Evolutionary conservation across 2,113 vertebrate genomes (phyloP).

Genomic region (Sander lucioperca): DNA sequence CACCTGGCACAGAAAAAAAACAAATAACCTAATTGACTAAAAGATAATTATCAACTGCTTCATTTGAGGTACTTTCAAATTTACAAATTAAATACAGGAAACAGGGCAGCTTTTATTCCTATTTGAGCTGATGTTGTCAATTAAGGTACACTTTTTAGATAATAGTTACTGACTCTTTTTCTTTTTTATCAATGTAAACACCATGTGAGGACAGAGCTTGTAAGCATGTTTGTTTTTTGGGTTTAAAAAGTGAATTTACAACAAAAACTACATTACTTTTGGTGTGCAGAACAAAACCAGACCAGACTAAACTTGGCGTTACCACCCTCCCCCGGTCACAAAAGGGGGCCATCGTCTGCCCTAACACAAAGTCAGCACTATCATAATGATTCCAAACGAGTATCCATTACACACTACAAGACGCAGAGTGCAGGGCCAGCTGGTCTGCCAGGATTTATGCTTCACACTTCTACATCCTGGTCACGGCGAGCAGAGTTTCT

Average conservation of each 20-base stretch:
- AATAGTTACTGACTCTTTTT: conserved; percentile 13
- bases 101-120: conserved; percentile 26
- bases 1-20: conserved; percentile 54
- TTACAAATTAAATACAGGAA: conserved; percentile 55
- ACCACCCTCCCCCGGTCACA: not conserved
- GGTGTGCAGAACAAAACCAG: conserved; percentile 7
- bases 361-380: conserved; percentile 49
- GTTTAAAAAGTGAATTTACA: conserved; percentile 30
- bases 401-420: conserved; percentile 19
- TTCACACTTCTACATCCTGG: conserved; percentile 56
- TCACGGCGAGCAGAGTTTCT: conserved; percentile 60
- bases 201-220: not conserved
- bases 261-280: conserved; percentile 1
- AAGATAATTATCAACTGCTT: conserved; percentile 69
- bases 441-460: conserved; percentile 64
- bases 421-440: conserved; percentile 54
- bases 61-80: conserved; percentile 57
- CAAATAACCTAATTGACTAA: conserved; percentile 46
- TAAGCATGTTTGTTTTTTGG: not conserved
- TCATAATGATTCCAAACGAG: conserved; percentile 41
- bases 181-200: conserved; percentile 28
- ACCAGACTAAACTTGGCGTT: not conserved
- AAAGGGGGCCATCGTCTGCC: conserved; percentile 1
- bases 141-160: conserved; percentile 48
- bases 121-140: conserved; percentile 45